Base-by-base conservation (phyloP, 2,888 invertebrate genomes). In the Salticus scenicus region DNA sequence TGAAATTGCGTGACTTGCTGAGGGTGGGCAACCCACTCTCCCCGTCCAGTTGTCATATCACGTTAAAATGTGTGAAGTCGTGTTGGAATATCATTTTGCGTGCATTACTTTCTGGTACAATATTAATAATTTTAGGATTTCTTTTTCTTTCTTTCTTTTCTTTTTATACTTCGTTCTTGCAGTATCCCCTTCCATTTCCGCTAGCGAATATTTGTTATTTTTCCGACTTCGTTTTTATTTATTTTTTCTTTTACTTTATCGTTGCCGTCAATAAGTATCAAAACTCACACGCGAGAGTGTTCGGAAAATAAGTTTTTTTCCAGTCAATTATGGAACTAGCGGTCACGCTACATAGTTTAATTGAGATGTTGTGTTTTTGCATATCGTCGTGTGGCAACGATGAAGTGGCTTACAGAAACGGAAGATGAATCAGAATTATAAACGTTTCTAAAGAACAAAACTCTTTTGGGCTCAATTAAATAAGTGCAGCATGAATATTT, bases 281-380 rank as follows among this genome's bases (percentile, higher is more conserved):
- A n/a, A 7, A 5, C 47, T 17, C 14, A 47, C 47, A 47, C 47
- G 47, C 47, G 47, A 47, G 10, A 12, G 47, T 47, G 47, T 47
- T 47, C 47, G 47, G 47, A 47, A 47, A 47, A n/a, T 12, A 37
- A 37, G 8, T 47, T 47, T 47, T 47, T 63, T 63, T 27, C 63
- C 63, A 63, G 63, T 63, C 63, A 63, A 63, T 63, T 63, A 63
- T 63, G 47, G 27, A 24, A 27, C 63, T 63, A 28, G 63, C 63
- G 27, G 28, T 24, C 63, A 63, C 63, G 63, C 63, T 17, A 63
- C 27, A 12, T 1, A 8, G 12, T 28, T 63, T 63, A 63, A 63
- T 63, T 63, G 63, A 63, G 63, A 63, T 63, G 63, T 63, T 63
- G 63, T 63, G 63, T 63, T 63, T 63, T 63, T 63, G 17, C 12